Evolutionary conservation across 2,113 vertebrate genomes (phyloP).

Genomic region (Paraplagusia blochii): DNA sequence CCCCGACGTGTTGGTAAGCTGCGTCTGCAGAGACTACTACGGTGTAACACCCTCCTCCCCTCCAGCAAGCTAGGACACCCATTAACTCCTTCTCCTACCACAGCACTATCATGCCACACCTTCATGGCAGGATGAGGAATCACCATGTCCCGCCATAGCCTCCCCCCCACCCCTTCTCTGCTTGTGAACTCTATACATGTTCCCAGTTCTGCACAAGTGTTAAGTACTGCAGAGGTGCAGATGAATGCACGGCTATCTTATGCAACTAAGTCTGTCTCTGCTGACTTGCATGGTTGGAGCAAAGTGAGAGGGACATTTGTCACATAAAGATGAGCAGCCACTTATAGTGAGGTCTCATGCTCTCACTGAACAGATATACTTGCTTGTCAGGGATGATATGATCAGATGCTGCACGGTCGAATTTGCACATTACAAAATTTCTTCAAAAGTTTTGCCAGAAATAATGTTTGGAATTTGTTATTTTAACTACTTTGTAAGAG

Average conservation of each 20-base stretch:
- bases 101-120: constrained; percentile 42
- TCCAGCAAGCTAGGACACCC: constrained; percentile 43
- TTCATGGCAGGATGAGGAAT: constrained; percentile 49
- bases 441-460: too few species aligned
- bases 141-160: constrained; percentile 49
- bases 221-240: constrained; percentile 49
- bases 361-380: background rate
- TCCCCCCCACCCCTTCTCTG: constrained; percentile 18
- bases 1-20: constrained; percentile 39
- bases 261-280: constrained; percentile 60
- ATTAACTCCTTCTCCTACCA: constrained; percentile 21
- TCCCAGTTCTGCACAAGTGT: constrained; percentile 57
- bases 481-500: too few species aligned
- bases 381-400: too few species aligned
- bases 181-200: constrained; percentile 53
- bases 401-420: too few species aligned
- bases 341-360: background rate
- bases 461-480: too few species aligned
- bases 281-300: constrained; percentile 55
- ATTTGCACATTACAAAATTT: too few species aligned
- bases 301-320: constrained; percentile 49
- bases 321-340: constrained; percentile 21
- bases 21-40: constrained; percentile 36
- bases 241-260: constrained; percentile 39
- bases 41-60: constrained; percentile 21